Conservation (phyloP, 1,140 invertebrate species). For the Conus betulinus region DNA sequence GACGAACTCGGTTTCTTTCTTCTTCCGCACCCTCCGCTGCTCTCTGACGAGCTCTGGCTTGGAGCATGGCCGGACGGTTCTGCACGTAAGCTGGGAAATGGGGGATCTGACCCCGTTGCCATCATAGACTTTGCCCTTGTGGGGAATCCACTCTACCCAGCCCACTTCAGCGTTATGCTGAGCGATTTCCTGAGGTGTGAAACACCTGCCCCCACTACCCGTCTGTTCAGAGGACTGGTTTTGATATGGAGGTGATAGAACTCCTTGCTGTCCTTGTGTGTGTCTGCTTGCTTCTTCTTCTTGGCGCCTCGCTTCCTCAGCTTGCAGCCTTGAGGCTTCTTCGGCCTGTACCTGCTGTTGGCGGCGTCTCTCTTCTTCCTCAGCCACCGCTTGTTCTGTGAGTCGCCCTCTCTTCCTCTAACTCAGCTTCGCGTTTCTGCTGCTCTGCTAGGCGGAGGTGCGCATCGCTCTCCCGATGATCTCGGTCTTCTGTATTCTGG, state of each 20-base stretch:
- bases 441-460: neutral
- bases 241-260: neutral
- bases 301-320: neutral
- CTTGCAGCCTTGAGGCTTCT: neutral
- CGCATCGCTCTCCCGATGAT: neutral
- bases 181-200: slow-evolving; percentile 13
- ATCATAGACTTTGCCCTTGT: slow-evolving; percentile 31
- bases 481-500: neutral
- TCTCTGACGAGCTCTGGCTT: neutral
- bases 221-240: neutral
- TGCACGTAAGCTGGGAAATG: slow-evolving; percentile 7
- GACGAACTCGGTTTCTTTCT: neutral
- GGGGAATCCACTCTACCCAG: slow-evolving; percentile 25
- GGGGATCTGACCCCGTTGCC: slow-evolving; percentile 1
- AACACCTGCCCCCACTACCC: neutral
- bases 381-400: neutral
- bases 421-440: too few relatives aligned
- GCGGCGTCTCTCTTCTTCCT: neutral
- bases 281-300: neutral
- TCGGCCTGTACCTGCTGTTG: neutral
- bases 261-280: neutral
- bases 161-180: slow-evolving; percentile 1
- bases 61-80: neutral
- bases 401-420: neutral
- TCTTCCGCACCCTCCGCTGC: neutral